Base-by-base conservation (phyloP, 2,888 invertebrate species). In the Abrostola tripartita region DNA sequence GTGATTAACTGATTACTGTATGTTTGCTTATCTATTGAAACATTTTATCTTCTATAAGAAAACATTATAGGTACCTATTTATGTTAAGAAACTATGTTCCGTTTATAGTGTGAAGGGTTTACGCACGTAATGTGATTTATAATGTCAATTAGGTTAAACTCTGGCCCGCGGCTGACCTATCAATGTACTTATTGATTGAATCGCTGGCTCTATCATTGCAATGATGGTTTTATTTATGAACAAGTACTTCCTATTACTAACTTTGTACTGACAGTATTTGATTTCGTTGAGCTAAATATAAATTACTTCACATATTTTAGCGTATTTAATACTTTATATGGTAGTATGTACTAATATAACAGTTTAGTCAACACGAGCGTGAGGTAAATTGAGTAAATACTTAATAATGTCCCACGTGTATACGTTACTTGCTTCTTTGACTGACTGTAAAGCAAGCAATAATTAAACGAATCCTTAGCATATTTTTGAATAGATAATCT, bases 61-160 rank as follows among this genome's bases (percentile, higher is more conserved):
- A n/a, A n/a, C n/a, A n/a, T n/a, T n/a, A n/a, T n/a, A n/a, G n/a
- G n/a, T n/a, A n/a, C n/a, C n/a, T n/a, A n/a, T n/a, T n/a, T n/a
- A n/a, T n/a, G n/a, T n/a, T n/a, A n/a, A n/a, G n/a, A n/a, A n/a
- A n/a, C n/a, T n/a, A n/a, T 8, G 37, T 44, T 49, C 58, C 51
- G 65, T 11, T 58, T n/a, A 14, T 10, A 37, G 37, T 61, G 49
- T 59, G 65, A 68, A 70, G 67, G 73, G 68, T 60, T 68, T 58
- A 64, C 37, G 61, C 64, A 67, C 69, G 60, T 68, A 38, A 74
- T 72, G 52, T 69, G 59, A 72, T 63, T 68, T 76, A 64, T 77
- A 70, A 80, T 71, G 79, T 84, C 84, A 86, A 86, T 84, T 76
- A 68, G 71, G 77, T 84, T 85, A 80, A 81, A 82, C 81, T 76